Base-by-base conservation (phyloP, 2,113 vertebrate species). In the Nerophis lumbriciformis region DNA sequence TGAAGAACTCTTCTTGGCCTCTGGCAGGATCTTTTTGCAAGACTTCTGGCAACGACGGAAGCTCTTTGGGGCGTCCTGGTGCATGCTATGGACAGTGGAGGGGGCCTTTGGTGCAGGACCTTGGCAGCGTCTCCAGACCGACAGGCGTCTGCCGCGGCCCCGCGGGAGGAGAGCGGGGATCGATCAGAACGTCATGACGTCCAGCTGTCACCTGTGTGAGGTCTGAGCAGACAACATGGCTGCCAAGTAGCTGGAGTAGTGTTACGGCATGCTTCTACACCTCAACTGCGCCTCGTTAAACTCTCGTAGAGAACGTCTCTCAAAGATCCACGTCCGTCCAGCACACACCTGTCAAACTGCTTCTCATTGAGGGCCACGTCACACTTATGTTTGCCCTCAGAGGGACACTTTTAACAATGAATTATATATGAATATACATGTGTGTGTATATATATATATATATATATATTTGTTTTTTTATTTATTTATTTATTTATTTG, bases 111-210 rank as follows among this genome's bases (percentile, higher is more conserved):
- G 62, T 69, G 73, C 75, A 71, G 49, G 59, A 73, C 50, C 72
- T 66, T 78, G 76, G 80, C 78, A 69, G 16, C 48, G 13, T 55
- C 73, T 87, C 67, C 76, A 85, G 80, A 83, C 78, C 66, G 80
- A 80, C 72, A 80, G 78, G 78, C 80, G 49, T 84, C 83, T 81
- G 73, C 66, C 15, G 58, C 37, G 4, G 65, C 72, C 51, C 72
- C 49, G 63, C 55, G 68, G 68, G 76, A 79, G 37, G 75, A 16
- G 44, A 16, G 66, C 36, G 65, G 19, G 38, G 53, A 63, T 77
- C 69, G 66, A 85, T 75, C 45, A 5, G 62, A 48, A 73, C 12
- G 42, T 12, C 42, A 48, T 71, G 48, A 63, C 48, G 63, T 44
- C 4, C 45, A 44, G 52, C 35, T 69, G 50, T 65, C 38, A 73